Evolutionary conservation across 53 echinoderm and acorn worm species (phyloP).

Genomic region (Holothuria scabra): DNA sequence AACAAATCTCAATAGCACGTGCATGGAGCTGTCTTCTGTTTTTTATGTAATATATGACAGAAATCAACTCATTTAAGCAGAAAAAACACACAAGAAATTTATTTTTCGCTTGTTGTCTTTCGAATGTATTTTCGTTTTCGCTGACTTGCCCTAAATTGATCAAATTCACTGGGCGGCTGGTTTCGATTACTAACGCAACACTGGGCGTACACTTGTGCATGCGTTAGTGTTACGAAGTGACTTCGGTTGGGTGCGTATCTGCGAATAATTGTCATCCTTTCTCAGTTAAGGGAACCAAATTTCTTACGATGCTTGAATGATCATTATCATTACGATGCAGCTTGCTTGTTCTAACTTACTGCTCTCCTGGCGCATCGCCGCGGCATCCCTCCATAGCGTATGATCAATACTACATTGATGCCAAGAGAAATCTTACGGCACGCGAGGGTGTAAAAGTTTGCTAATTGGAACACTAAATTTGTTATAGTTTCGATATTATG

Average conservation of each 20-base stretch:
- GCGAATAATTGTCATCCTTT: slow-evolving; percentile 30
- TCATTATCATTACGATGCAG: slow-evolving; percentile 22
- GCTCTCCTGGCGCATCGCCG: slow-evolving; percentile 9
- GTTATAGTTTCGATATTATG: slow-evolving; percentile 42
- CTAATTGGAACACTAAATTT: slow-evolving; percentile 41
- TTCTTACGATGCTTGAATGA: slow-evolving; percentile 22
- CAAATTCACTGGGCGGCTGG: slow-evolving; percentile 42
- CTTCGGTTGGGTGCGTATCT: slow-evolving; percentile 14
- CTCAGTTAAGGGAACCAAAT: slow-evolving; percentile 30
- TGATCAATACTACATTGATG: slow-evolving; percentile 21
- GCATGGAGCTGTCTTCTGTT: slow-evolving; percentile 5
- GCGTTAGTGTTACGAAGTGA: slow-evolving; percentile 34
- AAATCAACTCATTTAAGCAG: slow-evolving; percentile 39
- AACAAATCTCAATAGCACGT: slow-evolving; percentile 42
- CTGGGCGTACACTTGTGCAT: slow-evolving; percentile 2
- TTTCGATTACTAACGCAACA: slow-evolving; percentile 23
- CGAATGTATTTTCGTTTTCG: slow-evolving; percentile 41
- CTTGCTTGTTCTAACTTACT: slow-evolving; percentile 2
- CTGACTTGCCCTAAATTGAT: slow-evolving; percentile 46
- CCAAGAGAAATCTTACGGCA: slow-evolving; percentile 24
- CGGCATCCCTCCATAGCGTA: slow-evolving; percentile 24
- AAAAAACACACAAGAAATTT: slow-evolving; percentile 7
- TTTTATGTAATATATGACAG: slow-evolving; percentile 12
- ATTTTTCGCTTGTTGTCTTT: slow-evolving; percentile 16
- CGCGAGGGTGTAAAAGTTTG: slow-evolving; percentile 39